Conservation (phyloP, 2,113 vertebrate genomes). For the Campylomormyrus numenius region DNA sequence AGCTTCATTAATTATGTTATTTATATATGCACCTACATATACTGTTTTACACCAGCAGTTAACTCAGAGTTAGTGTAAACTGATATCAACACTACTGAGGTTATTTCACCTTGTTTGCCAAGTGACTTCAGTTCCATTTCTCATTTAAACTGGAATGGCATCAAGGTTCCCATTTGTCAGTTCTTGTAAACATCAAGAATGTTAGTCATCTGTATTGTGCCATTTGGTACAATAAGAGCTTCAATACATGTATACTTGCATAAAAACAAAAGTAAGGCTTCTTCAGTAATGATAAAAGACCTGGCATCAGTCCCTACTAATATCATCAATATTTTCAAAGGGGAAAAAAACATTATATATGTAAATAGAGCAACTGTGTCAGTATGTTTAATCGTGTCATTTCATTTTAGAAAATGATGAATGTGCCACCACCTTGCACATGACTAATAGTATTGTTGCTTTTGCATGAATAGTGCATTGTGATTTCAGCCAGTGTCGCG, state of each 20-base stretch:
- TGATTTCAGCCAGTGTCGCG: neutral
- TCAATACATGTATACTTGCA: neutral
- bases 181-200: neutral
- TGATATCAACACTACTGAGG: neutral
- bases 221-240: neutral
- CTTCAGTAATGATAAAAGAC: neutral
- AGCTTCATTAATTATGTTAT: neutral
- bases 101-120: neutral
- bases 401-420: neutral
- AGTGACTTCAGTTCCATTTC: neutral
- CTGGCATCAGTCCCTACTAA: neutral
- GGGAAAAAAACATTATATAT: neutral
- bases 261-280: neutral
- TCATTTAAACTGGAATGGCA: neutral
- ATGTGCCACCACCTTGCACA: neutral
- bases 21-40: neutral
- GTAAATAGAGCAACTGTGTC: neutral
- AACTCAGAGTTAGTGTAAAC: neutral
- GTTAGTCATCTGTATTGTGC: neutral
- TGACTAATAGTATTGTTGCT: neutral
- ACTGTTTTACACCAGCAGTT: neutral
- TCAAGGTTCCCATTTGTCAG: neutral
- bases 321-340: neutral
- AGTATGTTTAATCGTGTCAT: neutral
- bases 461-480: neutral